Base-by-base conservation (phyloP, 2,797 vertebrate genomes). In the Tamandua tetradactyla region DNA sequence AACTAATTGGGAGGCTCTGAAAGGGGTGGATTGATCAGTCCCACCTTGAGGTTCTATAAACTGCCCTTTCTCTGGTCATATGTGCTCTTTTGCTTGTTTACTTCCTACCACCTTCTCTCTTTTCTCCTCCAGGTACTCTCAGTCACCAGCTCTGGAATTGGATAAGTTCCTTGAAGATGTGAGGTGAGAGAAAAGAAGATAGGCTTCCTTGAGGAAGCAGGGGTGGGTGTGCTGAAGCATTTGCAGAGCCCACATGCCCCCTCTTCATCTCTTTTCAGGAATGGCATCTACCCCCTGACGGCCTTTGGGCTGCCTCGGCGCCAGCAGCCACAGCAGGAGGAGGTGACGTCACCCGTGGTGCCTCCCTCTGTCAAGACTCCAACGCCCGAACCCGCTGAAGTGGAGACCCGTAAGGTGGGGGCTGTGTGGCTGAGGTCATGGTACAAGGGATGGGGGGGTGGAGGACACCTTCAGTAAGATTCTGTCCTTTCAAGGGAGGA, bases 131-230 rank as follows among this genome's bases (percentile, higher is more conserved):
- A 99, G 99, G 94, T 99, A 99, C 87, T 99, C 99, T 14, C 99
- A 99, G 72, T 99, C 99, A 95, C 99, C 99, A 94, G 99, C 99
- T 0, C 97, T 99, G 82, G 99, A 99, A 97, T 96, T 99, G 96
- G 99, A 99, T 98, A 99, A 99, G 96, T 99, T 99, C 97, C 98
- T 99, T 93, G 99, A 99, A 98, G 99, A 99, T 93, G 99, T 99
- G 64, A 99, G 99, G 99, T 99, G 95, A 98, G 98, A 74, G 27
- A 8, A 4, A 69, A 79, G 74, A 72, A 72, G 62, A 71, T 62
- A 61, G 59, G 47, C 87, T 82, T 91, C 32, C 69, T 32, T 79
- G 47, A 94, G 75, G 66, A 92, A 94, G 72, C 35, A 49, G 59
- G 81, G 25, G 10, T 40, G 74, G 75, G 71, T 71, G 32, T 69